Evolutionary conservation across 2,113 vertebrate species (phyloP), one percentile per base, ranked within the genome.

Genomic region (Micronycteris hirsuta): DNA sequence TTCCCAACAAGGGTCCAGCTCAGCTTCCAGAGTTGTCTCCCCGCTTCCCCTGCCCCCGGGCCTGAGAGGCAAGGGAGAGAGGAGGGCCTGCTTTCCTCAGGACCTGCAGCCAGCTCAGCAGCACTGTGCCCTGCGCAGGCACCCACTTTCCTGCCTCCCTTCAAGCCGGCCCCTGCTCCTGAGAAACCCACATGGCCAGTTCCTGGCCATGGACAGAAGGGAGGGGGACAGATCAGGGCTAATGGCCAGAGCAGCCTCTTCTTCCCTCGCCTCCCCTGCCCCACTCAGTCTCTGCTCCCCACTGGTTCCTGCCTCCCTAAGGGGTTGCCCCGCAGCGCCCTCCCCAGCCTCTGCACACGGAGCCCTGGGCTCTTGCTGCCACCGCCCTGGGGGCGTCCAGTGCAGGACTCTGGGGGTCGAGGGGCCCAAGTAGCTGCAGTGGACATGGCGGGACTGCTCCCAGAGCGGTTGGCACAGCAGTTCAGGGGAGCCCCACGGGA

Each of bases 1-100:
- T 97, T 96, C 96, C 96, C 90, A 88, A 67, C 47, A 76, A 54
- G 10, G 31, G 16, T 43, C 9, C 56, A 36, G 58, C 65, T 92
- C 49, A 19, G 22, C 54, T 56, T 1, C 20, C 26, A 28, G 70
- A 33, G 52, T 54, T 31, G 54, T n/a, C 7, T 33, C 13, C 33
- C n/a, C 56, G 16, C 54, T 24, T 4, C 22, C 16, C 41, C n/a
- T 49, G 36, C 28, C 56, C 28, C 0, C 1, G 45, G 82, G 77
- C 86, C 58, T 63, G 1, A 8, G 20, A 85, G 36, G 52, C 31
- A 14, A 28, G 33, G 63, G n/a, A 28, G 22, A 4, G 49, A 67
- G 10, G 16, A 52, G 33, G 36, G 26, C 3, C 43, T 36, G 38
- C 49, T 68, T 63, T 36, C 82, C 65, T 28, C 47, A 26, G 43